A percentile compares a stretch with the other conserved stretches of the same genome.
phyloP scores from a whole-genome alignment of 2,797 vertebrate species.

The Esox masquinongy region DNA sequence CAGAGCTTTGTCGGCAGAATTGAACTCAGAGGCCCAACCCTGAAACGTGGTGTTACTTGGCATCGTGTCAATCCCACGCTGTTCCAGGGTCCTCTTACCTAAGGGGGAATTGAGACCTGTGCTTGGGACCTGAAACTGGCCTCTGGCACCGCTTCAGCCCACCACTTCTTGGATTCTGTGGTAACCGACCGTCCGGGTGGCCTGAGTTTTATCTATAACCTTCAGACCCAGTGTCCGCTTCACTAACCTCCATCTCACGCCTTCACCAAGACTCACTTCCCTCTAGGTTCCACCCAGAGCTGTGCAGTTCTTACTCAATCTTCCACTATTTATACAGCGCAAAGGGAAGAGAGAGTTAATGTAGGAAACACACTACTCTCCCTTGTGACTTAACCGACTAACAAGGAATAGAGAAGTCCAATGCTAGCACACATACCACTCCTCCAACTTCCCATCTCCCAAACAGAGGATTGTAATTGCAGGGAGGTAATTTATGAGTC shows the following conservation, averaged over 20 bases:
- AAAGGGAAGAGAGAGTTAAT: conserved; percentile 74
- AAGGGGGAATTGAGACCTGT: conserved; percentile 76
- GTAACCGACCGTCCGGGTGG: conserved; percentile 34
- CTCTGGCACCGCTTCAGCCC: conserved; percentile 59
- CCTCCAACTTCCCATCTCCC: conserved; percentile 45
- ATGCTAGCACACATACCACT: neutral
- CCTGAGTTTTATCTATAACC: neutral
- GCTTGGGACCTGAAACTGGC: conserved; percentile 70
- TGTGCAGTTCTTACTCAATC: conserved; percentile 77
- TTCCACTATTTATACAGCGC: conserved; percentile 73
- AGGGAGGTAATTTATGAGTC: conserved; percentile 47
- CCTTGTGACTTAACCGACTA: conserved; percentile 20
- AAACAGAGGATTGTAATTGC: conserved; percentile 32
- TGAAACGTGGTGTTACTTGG: neutral
- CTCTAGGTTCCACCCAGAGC: conserved; percentile 58
- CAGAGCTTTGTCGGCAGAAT: too few relatives aligned
- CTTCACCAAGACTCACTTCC: conserved; percentile 61
- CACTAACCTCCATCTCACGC: conserved; percentile 38
- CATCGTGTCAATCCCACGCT: conserved; percentile 53
- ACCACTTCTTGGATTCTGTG: conserved; percentile 65
- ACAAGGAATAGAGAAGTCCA: neutral
- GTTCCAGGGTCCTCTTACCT: conserved; percentile 61
- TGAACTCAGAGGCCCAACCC: too few relatives aligned
- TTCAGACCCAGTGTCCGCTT: conserved; percentile 25
- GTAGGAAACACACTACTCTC: conserved; percentile 61